Base-by-base conservation (phyloP, 1,140 invertebrate genomes). In the Apis florea region DNA sequence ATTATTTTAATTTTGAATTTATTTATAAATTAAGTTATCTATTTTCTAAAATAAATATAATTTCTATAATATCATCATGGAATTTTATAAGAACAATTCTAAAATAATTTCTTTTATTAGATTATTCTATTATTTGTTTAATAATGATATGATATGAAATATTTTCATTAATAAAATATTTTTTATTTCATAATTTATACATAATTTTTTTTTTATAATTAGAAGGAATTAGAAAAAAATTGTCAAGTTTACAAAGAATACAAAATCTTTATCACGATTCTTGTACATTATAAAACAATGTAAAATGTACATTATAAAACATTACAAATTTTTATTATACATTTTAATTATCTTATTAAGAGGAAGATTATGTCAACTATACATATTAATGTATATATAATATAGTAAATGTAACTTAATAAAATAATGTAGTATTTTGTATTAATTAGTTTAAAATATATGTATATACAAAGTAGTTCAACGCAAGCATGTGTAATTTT, bases 251-350 rank as follows among this genome's bases (percentile, higher is more conserved):
- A 70, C 21, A 64, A 72, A 79, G 59, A 91, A 91, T 91, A 92
- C 90, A 93, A 92, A 92, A 91, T 90, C 88, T 88, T 90, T 87
- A 90, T 90, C 89, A 90, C 82, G 77, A 78, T 85, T 90, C 82
- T 88, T 85, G 72, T 83, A 89, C 82, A 84, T 81, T 85, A 69
- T 84, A 64, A 77, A 80, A 86, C 75, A 78, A 79, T 77, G 83
- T 78, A 61, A 80, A 73, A 58, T 82, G 72, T 73, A 77, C 71
- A 85, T 74, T 51, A 70, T 76, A 76, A 64, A 76, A 76, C 51
- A 76, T 64, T 76, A 75, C 59, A 75, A 76, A 67, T 54, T 56
- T 78, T 61, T 66, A 70, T 63, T 70, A 51, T 72, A 79, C 58
- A 72, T 59, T 63, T 63, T 71, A 72, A 13, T 17, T 71, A 15